Evolutionary conservation across 2,888 invertebrate genomes (phyloP).

Genomic region (Agriotes lineatus): DNA sequence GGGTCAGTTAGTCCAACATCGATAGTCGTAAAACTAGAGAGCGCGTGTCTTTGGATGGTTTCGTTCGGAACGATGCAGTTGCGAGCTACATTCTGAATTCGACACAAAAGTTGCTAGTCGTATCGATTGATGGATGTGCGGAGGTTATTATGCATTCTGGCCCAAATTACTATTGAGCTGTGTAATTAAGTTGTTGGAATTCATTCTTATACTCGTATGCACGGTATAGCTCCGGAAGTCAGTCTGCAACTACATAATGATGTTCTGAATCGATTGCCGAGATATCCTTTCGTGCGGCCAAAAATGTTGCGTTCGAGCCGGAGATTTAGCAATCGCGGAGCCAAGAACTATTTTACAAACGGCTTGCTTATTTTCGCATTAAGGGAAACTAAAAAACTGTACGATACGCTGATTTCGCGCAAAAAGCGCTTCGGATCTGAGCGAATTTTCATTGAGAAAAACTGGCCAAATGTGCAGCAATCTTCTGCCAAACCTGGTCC

Average conservation of each 20-base stretch:
- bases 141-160: constrained; percentile 21
- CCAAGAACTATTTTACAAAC: constrained; percentile 1
- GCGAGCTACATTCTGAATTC: constrained; percentile 9
- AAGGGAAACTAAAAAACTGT: constrained; percentile 7
- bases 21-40: constrained; percentile 16
- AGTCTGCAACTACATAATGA: neutral
- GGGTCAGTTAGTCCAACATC: constrained; percentile 16
- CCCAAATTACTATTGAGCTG: constrained; percentile 15
- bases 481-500: neutral
- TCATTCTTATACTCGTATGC: constrained; percentile 24
- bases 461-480: constrained; percentile 2
- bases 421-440: neutral
- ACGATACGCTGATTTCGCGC: constrained; percentile 10
- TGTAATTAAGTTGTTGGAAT: constrained; percentile 17
- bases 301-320: too few relatives aligned
- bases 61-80: neutral
- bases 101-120: constrained; percentile 4
- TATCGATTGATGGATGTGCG: constrained; percentile 17
- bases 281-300: neutral
- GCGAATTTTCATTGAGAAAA: constrained; percentile 10
- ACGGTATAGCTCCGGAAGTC: neutral
- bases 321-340: constrained; percentile 1
- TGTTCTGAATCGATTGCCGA: constrained; percentile 10
- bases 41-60: constrained; percentile 2
- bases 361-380: constrained; percentile 13